phyloP scores from a whole-genome alignment of 2,888 invertebrate genomes.

The Fragum sueziense region DNA sequence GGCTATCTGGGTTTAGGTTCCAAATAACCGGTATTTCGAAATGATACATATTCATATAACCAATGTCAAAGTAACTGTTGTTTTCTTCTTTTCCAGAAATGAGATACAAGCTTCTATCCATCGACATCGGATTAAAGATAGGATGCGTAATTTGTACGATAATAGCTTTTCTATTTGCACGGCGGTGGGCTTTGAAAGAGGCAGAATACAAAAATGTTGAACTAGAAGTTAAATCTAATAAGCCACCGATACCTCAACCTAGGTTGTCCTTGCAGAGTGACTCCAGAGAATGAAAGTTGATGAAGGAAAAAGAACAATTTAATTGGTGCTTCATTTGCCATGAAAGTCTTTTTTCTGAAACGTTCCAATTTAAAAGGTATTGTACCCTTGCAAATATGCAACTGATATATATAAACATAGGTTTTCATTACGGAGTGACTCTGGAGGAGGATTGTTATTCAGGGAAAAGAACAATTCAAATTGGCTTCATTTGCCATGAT shows the following conservation, averaged over 20 bases:
- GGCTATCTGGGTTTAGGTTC: background rate
- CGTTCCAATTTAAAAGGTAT: too few species aligned
- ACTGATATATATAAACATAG: too few species aligned
- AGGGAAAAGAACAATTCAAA: too few species aligned
- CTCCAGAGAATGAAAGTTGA: background rate
- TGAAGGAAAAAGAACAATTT: background rate
- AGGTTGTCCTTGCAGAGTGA: constrained; percentile 33
- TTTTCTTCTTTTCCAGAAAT: background rate
- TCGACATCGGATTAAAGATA: constrained; percentile 47
- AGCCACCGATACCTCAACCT: constrained; percentile 49
- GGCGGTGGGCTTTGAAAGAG: background rate
- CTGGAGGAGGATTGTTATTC: too few species aligned
- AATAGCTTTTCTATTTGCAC: constrained; percentile 21
- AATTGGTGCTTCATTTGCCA: too few species aligned
- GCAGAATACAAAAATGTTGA: background rate
- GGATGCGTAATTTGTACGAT: constrained; percentile 18
- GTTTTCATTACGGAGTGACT: too few species aligned
- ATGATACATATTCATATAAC: background rate
- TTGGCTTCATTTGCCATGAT: too few species aligned
- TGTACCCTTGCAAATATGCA: too few species aligned
- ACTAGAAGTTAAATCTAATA: constrained; percentile 2
- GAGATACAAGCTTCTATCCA: constrained; percentile 49
- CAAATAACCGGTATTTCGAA: background rate
- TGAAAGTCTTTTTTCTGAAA: too few species aligned
- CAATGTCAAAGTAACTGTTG: background rate